Evolutionary conservation across 64 coral and sea anemone species (phyloP).

Genomic region (Montipora efflorescens): DNA sequence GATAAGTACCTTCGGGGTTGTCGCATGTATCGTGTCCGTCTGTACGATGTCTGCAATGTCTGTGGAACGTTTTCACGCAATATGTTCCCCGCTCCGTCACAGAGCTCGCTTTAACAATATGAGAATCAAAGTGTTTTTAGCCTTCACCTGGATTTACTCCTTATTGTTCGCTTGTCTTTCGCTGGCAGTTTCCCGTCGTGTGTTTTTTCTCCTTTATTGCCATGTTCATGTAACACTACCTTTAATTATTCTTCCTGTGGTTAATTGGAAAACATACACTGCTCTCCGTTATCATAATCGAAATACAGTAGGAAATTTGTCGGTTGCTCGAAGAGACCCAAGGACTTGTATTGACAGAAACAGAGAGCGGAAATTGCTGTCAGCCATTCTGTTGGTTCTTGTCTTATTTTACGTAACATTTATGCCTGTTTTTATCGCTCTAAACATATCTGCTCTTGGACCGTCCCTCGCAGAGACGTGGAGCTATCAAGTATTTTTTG

Average conservation of each 20-base stretch:
- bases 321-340: neutral
- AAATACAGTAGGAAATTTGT: too few relatives aligned
- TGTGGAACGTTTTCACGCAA: neutral
- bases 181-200: too few relatives aligned
- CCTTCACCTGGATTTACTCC: too few relatives aligned
- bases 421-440: neutral
- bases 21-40: neutral
- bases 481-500: neutral
- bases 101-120: too few relatives aligned
- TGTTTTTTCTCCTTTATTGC: too few relatives aligned
- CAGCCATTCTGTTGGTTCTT: conserved; percentile 14
- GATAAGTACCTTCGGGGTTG: neutral
- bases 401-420: conserved; percentile 2
- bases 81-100: neutral
- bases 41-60: conserved; percentile 17
- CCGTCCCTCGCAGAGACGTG: neutral
- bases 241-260: too few relatives aligned
- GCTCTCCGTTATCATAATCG: too few relatives aligned
- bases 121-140: too few relatives aligned
- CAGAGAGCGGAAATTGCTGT: conserved; percentile 2
- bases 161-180: too few relatives aligned
- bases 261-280: too few relatives aligned
- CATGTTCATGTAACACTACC: too few relatives aligned
- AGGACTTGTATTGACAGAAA: neutral
- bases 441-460: neutral